Percentiles rank a stretch among this genome's conserved stretches.
Conservation (phyloP, 30 jellyfish, hydroid and myxozoan species). For the Nemopilema nomurai region DNA sequence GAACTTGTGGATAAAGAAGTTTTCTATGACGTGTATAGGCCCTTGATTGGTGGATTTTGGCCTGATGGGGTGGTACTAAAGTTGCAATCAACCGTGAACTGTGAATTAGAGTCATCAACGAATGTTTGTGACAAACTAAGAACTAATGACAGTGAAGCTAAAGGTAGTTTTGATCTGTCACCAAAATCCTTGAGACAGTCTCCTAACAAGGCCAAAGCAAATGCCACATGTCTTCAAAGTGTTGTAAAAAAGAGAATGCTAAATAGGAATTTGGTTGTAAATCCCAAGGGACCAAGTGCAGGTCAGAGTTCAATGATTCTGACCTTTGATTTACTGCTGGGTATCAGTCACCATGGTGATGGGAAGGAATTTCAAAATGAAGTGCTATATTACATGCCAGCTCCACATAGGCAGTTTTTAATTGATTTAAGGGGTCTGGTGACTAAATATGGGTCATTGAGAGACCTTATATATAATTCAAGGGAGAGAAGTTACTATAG, state of each 20-base stretch:
- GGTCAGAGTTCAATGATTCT: slow-evolving; percentile 65
- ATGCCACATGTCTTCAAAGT: neutral
- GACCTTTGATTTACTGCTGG: slow-evolving; percentile 52
- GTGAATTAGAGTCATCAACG: no score
- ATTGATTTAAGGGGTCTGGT: slow-evolving; percentile 26
- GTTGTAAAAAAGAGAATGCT: neutral
- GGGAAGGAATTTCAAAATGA: slow-evolving; percentile 66
- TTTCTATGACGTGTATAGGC: slow-evolving; percentile 54
- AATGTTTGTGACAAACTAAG: no score
- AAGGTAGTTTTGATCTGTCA: neutral
- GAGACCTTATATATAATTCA: slow-evolving; percentile 19
- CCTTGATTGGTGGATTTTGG: slow-evolving; percentile 59
- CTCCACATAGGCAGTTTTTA: slow-evolving; percentile 18
- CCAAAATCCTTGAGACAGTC: neutral
- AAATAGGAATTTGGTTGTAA: slow-evolving; percentile 18
- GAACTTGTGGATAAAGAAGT: slow-evolving; percentile 32
- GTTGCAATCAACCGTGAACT: neutral
- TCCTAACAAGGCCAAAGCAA: neutral
- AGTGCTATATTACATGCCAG: slow-evolving; percentile 52
- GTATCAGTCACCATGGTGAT: slow-evolving; percentile 49
- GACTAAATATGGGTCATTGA: slow-evolving; percentile 19
- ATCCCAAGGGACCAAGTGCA: slow-evolving; percentile 64
- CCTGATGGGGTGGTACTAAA: slow-evolving; percentile 46
- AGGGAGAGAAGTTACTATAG: neutral
- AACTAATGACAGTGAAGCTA: no score